Conservation (phyloP, 2,113 vertebrate species). For the Crocuta crocuta region DNA sequence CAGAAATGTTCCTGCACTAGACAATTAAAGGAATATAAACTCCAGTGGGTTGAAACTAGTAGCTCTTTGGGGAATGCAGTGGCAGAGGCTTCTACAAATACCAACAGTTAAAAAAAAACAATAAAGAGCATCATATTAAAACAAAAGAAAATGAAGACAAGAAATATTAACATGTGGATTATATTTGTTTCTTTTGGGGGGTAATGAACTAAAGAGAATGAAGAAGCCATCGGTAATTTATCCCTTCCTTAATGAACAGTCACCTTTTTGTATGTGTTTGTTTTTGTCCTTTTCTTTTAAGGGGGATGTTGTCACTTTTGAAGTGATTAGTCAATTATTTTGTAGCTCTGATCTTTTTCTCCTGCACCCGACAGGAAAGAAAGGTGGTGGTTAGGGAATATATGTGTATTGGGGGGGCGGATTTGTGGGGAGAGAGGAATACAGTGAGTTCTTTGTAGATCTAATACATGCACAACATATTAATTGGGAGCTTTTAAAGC, state of each 20-base stretch:
- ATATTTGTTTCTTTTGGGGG: slow-evolving; percentile 80
- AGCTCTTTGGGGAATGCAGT: slow-evolving; percentile 86
- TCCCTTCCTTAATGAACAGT: slow-evolving; percentile 86
- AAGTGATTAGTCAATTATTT: slow-evolving; percentile 89
- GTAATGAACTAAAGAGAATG: slow-evolving; percentile 84
- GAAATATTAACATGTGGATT: slow-evolving; percentile 81
- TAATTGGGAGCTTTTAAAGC: slow-evolving; percentile 88
- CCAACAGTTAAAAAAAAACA: slow-evolving; percentile 77
- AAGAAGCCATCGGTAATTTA: slow-evolving; percentile 89
- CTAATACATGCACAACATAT: slow-evolving; percentile 88
- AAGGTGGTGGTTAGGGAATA: slow-evolving; percentile 80
- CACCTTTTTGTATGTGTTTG: slow-evolving; percentile 86
- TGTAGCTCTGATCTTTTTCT: slow-evolving; percentile 85
- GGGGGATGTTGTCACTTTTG: slow-evolving; percentile 83
- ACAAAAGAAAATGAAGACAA: slow-evolving; percentile 84
- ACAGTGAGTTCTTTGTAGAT: slow-evolving; percentile 89
- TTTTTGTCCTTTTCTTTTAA: slow-evolving; percentile 83
- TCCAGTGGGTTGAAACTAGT: slow-evolving; percentile 89
- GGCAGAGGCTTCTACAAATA: slow-evolving; percentile 85
- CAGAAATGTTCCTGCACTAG: slow-evolving; percentile 85
- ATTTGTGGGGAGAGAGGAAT: slow-evolving; percentile 77
- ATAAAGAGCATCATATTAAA: slow-evolving; percentile 83
- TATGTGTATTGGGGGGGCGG: slow-evolving; percentile 49
- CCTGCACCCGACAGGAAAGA: slow-evolving; percentile 79
- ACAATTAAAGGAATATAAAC: slow-evolving; percentile 88